These are phyloP conservation scores for Tragulus kanchil DNA, from an alignment of 2,113 vertebrate genomes.

Conservation along the genomic window DNA sequence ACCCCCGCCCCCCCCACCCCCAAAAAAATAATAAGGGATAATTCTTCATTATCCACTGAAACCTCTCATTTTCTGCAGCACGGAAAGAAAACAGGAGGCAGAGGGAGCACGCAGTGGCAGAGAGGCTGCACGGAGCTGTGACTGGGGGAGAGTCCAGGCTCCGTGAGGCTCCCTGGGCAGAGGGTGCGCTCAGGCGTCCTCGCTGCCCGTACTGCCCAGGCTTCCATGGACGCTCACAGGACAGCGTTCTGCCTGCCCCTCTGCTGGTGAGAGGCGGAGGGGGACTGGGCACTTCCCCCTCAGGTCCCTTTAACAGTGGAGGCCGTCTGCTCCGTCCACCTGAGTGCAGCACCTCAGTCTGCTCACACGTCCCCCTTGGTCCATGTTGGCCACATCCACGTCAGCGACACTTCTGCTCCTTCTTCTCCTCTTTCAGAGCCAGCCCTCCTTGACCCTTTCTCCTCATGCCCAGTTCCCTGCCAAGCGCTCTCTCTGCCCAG, in stretches of 20 bases:
- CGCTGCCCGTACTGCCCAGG: fast-evolving
- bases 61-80: slow-evolving; percentile 58
- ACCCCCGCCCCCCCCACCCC: no score
- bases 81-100: slow-evolving; percentile 28
- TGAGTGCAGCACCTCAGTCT: neutral
- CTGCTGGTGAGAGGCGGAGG: neutral
- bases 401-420: neutral
- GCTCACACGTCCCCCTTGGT: fast-evolving
- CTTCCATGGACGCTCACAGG: fast-evolving
- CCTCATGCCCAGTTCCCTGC: neutral
- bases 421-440: no score
- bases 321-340: neutral
- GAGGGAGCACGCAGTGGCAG: neutral
- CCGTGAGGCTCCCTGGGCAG: neutral
- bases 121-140: neutral
- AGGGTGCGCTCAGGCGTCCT: no score
- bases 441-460: fast-evolving
- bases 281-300: no score
- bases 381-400: neutral
- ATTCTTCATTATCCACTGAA: slow-evolving; percentile 66
- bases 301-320: neutral
- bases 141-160: neutral
- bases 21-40: neutral
- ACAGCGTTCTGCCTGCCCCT: neutral
- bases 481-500: neutral